Evolutionary conservation across 2,888 invertebrate species (phyloP), one percentile per base, ranked within the genome.

Genomic region (Spisula solida): DNA sequence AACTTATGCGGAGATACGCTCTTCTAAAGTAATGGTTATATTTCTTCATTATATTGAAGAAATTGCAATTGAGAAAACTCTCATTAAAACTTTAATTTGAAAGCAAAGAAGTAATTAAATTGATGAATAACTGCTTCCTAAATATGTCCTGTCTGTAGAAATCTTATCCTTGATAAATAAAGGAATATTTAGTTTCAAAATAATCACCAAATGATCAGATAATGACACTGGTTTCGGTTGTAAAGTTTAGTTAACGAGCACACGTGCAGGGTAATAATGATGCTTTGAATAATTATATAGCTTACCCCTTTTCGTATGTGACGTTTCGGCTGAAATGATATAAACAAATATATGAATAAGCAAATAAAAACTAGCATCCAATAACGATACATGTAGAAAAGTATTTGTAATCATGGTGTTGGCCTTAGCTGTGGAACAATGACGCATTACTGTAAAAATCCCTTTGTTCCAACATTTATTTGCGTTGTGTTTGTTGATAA

Each of bases 241-340:
- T 66, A 66, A n/a, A 41, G 41, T 41, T 41, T 2, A 5, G 2
- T 41, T 41, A 41, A 41, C 41, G 41, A 41, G 41, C 20, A n/a
- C 60, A 66, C 25, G 60, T 25, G 60, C 60, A n/a, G 20, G 60
- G 41, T 41, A 25, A 66, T 25, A 66, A 66, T 25, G 60, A 66
- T 66, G 4, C 6, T n/a, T 25, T 25, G 25, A 25, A 66, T n/a
- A n/a, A n/a, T n/a, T n/a, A n/a, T 12, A 66, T 25, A 75, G 16
- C 81, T 86, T 47, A 86, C 86, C 86, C 66, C 86, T 66, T 86
- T 86, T 81, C 29, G 48, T 81, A n/a, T 60, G 86, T 20, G 81
- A 86, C 14, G 81, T 70, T 51, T 81, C 81, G 16, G 81, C 86
- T 86, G 86, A 34, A 85, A 80, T 14, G 34, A 20, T 47, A 79